Conservation (phyloP, 2,888 invertebrate genomes). For the Pseudococcus viburni region DNA sequence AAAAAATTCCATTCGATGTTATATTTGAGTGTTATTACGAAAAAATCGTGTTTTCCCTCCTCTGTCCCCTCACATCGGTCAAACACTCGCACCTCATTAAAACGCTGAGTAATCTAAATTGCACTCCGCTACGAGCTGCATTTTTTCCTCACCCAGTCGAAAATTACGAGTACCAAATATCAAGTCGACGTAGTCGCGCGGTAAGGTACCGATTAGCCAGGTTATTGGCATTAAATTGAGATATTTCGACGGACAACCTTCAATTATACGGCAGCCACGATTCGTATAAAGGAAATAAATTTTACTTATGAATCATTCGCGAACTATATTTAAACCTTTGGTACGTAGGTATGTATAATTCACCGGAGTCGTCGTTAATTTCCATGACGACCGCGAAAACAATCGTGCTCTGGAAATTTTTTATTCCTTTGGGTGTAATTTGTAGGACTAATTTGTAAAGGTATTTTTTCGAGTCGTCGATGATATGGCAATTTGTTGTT, state of each 20-base stretch:
- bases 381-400: constrained; percentile 37
- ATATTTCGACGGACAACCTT: constrained; percentile 20
- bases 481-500: no score
- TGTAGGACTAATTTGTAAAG: not conserved
- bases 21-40: no score
- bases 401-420: not conserved
- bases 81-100: no score
- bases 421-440: not conserved
- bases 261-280: not conserved
- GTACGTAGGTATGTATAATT: not conserved
- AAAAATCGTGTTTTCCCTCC: no score
- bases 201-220: not conserved
- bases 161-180: not conserved
- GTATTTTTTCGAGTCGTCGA: not conserved
- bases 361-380: not conserved
- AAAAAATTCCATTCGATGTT: not conserved
- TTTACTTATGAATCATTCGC: not conserved
- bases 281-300: not conserved
- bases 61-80: no score
- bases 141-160: not conserved
- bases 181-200: not conserved
- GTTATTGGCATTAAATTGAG: constrained; percentile 5
- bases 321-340: not conserved
- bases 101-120: not conserved
- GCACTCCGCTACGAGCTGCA: not conserved